Evolutionary conservation across 2,888 invertebrate species (phyloP).

Genomic region (Temnothorax ravouxi): DNA sequence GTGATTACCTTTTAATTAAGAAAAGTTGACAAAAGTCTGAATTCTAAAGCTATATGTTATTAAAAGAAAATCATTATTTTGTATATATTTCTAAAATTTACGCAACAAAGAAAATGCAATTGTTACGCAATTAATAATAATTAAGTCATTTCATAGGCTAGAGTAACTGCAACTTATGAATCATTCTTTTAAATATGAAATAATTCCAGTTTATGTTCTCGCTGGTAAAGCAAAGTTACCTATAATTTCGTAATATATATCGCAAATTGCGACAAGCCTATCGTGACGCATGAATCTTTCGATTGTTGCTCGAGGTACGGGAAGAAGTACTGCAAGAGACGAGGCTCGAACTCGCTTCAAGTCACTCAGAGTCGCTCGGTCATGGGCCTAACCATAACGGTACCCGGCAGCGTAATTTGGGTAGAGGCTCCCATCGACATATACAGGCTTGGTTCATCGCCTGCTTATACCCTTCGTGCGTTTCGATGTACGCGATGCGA

Average conservation of each 20-base stretch:
- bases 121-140: not conserved
- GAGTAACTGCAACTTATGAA: not conserved
- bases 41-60: not conserved
- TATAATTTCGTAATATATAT: slow-evolving; percentile 9
- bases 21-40: not conserved
- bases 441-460: slow-evolving; percentile 65
- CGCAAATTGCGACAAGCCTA: not conserved
- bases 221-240: not conserved
- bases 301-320: slow-evolving; percentile 27
- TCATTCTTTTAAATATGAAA: not conserved
- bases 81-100: not conserved
- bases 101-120: not conserved
- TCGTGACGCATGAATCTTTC: slow-evolving; percentile 14
- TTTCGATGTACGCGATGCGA: slow-evolving; percentile 48
- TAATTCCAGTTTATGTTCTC: not conserved
- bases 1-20: not conserved
- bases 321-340: slow-evolving; percentile 17
- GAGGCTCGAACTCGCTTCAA: slow-evolving; percentile 64
- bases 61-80: not conserved
- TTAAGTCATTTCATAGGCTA: not conserved
- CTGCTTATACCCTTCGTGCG: slow-evolving; percentile 60
- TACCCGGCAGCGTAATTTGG: slow-evolving; percentile 81
- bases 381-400: slow-evolving; percentile 79
- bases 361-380: slow-evolving; percentile 68
- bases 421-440: slow-evolving; percentile 70